A percentile compares a stretch with the other conserved stretches of the same genome.
Evolutionary conservation across 2,888 invertebrate genomes (phyloP).

Genomic region (Drosophila niveifrons): DNA sequence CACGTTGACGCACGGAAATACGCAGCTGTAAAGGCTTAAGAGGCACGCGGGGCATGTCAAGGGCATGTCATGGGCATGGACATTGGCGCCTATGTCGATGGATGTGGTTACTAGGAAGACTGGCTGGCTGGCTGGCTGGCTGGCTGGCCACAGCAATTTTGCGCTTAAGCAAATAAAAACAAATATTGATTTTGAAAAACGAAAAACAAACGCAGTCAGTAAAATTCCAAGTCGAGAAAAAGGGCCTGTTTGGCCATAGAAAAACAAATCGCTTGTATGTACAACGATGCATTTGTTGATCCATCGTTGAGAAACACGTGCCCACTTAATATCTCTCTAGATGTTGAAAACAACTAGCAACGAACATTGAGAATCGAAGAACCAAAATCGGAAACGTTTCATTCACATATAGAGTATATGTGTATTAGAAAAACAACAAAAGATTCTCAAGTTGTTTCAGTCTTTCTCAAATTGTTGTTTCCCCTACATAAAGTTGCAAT

Average conservation of each 20-base stretch:
- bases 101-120: slow-evolving; percentile 48
- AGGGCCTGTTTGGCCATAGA: slow-evolving; percentile 64
- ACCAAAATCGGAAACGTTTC: slow-evolving; percentile 31
- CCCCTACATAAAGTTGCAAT: slow-evolving; percentile 74
- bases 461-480: slow-evolving; percentile 22
- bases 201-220: slow-evolving; percentile 60
- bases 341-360: background rate
- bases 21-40: slow-evolving; percentile 73
- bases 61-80: background rate
- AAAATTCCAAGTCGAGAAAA: slow-evolving; percentile 37
- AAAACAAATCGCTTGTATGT: slow-evolving; percentile 66
- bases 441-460: slow-evolving; percentile 21
- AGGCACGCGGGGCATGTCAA: slow-evolving; percentile 18
- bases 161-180: slow-evolving; percentile 67
- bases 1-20: background rate
- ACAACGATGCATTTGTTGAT: slow-evolving; percentile 17
- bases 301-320: slow-evolving; percentile 62
- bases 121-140: background rate
- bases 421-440: slow-evolving; percentile 53
- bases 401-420: slow-evolving; percentile 39
- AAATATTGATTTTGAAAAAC: slow-evolving; percentile 62
- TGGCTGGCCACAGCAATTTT: slow-evolving; percentile 49
- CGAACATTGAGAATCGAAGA: too few relatives aligned
- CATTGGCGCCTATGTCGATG: slow-evolving; percentile 60
- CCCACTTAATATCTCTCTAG: slow-evolving; percentile 67